These are phyloP conservation scores for Ischnus inquisitorius DNA, from an alignment of 2,888 invertebrate genomes.

Conservation along the genomic window DNA sequence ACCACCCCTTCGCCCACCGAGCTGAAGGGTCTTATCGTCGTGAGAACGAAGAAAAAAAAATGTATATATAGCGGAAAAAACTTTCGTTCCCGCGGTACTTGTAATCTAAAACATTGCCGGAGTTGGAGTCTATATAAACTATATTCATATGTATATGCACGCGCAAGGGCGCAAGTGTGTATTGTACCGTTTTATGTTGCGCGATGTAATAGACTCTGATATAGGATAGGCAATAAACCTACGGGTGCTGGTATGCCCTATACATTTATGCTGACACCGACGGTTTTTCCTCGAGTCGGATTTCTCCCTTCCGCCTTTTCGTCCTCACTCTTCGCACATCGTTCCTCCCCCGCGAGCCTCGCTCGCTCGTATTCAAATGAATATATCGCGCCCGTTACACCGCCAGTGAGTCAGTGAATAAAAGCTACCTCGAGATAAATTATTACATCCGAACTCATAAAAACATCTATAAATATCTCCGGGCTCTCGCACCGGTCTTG, in stretches of 20 bases:
- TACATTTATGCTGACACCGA: slow-evolving; percentile 65
- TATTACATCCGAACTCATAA: slow-evolving; percentile 76
- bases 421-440: slow-evolving; percentile 76
- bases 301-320: slow-evolving; percentile 41
- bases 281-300: slow-evolving; percentile 47
- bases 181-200: slow-evolving; percentile 60
- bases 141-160: background rate
- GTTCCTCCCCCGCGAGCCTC: slow-evolving; percentile 13
- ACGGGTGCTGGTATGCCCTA: slow-evolving; percentile 51
- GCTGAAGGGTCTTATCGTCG: slow-evolving; percentile 62
- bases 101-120: slow-evolving; percentile 65
- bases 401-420: slow-evolving; percentile 71
- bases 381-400: slow-evolving; percentile 75
- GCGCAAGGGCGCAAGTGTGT: slow-evolving; percentile 31
- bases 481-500: slow-evolving; percentile 26
- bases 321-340: slow-evolving; percentile 29
- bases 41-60: slow-evolving; percentile 31
- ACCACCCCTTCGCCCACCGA: slow-evolving; percentile 20
- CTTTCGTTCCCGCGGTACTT: slow-evolving; percentile 63
- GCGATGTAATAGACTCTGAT: slow-evolving; percentile 62
- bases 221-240: slow-evolving; percentile 62
- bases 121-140: background rate
- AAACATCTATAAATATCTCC: slow-evolving; percentile 76
- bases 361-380: slow-evolving; percentile 76
- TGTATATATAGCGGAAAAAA: slow-evolving; percentile 11